phyloP scores from a whole-genome alignment of 2,113 vertebrate species.

The Psephotus haematonotus region DNA sequence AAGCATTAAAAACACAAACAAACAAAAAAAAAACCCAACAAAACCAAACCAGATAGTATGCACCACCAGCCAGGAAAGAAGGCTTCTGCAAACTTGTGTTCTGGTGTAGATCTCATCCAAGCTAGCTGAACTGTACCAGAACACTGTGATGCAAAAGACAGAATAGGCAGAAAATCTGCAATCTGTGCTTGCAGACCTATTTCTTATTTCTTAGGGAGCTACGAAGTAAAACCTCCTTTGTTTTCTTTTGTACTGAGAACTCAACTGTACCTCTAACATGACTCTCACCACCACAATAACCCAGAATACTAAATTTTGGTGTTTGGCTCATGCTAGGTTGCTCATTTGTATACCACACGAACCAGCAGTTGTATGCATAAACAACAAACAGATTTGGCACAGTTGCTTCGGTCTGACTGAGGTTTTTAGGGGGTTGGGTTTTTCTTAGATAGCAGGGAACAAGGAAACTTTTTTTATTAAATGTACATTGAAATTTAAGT shows the following conservation, averaged over 20 bases:
- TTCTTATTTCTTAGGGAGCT: neutral
- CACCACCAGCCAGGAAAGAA: neutral
- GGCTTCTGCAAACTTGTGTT: neutral
- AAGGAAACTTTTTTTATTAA: neutral
- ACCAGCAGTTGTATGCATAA: neutral
- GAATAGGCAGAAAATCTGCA: neutral
- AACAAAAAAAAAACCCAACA: neutral
- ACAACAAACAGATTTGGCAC: neutral
- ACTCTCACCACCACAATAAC: neutral
- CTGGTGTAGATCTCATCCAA: neutral
- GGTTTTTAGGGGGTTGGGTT: neutral
- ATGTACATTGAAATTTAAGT: neutral
- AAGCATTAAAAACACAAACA: neutral
- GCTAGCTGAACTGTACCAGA: neutral
- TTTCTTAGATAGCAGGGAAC: neutral
- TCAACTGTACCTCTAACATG: neutral
- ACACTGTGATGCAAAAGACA: neutral
- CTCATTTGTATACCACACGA: conserved; percentile 1
- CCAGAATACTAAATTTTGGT: neutral
- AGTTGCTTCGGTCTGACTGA: neutral
- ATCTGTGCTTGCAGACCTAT: neutral
- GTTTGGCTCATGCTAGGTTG: neutral
- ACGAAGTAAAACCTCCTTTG: neutral
- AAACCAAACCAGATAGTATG: accelerated
- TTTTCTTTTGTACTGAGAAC: neutral